phyloP scores from a whole-genome alignment of 2,113 vertebrate species.

The Bubo blakistoni region DNA sequence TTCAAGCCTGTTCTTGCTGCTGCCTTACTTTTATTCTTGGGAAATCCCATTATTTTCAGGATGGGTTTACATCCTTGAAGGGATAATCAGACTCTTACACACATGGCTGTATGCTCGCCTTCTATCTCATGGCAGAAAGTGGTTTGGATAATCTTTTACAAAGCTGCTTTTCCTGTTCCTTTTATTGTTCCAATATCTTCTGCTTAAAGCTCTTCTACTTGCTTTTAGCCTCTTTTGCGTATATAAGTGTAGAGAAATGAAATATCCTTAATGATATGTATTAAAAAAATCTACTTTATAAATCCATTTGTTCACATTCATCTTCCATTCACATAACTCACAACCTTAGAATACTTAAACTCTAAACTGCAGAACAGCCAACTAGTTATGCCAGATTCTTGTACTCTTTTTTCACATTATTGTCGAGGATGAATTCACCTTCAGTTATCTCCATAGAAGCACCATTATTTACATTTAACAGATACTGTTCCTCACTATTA shows the following conservation, averaged over 20 bases:
- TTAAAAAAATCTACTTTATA: conserved; percentile 42
- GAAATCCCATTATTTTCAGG: background rate
- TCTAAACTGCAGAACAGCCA: conserved; percentile 27
- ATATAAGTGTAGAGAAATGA: background rate
- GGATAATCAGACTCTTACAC: background rate
- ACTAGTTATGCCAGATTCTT: conserved; percentile 31
- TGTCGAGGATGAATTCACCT: background rate
- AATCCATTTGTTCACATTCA: conserved; percentile 49
- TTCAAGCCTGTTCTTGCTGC: background rate
- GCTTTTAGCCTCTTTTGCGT: background rate
- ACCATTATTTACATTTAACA: background rate
- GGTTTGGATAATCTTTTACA: background rate
- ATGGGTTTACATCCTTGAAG: background rate
- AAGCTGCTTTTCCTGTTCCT: background rate
- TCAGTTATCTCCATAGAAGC: background rate
- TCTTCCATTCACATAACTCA: background rate
- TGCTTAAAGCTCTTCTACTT: background rate
- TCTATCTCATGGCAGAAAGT: background rate
- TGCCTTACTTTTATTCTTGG: background rate
- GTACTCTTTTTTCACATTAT: background rate
- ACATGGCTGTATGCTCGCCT: background rate
- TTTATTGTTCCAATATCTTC: background rate
- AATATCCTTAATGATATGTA: conserved; percentile 8
- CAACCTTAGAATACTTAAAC: conserved; percentile 37
- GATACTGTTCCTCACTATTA: background rate